These are phyloP conservation scores for Thaleichthys pacificus DNA, from an alignment of 2,797 vertebrate species.

Conservation along the genomic window DNA sequence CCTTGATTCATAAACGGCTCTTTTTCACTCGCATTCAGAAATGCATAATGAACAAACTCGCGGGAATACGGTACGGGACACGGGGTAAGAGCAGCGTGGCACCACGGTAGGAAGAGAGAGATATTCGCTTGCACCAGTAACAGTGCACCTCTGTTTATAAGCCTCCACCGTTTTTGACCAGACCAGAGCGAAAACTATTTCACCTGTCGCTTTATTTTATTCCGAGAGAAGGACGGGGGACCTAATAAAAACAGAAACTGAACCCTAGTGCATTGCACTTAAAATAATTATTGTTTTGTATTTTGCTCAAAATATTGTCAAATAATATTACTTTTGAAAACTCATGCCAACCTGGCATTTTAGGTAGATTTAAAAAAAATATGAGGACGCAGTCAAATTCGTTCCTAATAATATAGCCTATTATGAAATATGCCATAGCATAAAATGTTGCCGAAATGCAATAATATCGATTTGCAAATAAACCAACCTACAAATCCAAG, in stretches of 20 bases:
- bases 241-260: no score
- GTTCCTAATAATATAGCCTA: no score
- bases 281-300: not conserved
- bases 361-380: no score
- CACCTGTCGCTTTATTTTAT: constrained; percentile 7
- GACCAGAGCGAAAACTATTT: constrained; percentile 4
- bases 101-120: not conserved
- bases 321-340: no score
- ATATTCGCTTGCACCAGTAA: constrained; percentile 12
- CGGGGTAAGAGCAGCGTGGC: constrained; percentile 12
- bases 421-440: no score
- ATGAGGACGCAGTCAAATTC: no score
- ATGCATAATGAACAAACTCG: constrained; percentile 18
- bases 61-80: constrained; percentile 1
- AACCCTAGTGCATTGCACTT: not conserved
- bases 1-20: constrained; percentile 20
- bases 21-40: constrained; percentile 3
- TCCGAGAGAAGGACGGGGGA: not conserved
- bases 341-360: no score
- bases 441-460: no score
- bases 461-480: no score
- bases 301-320: not conserved
- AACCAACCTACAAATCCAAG: no score
- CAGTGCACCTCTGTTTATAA: constrained; percentile 25
- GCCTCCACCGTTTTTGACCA: constrained; percentile 15